phyloP scores from a whole-genome alignment of 53 echinoderm and acorn worm genomes.

The Zoroaster sp. region DNA sequence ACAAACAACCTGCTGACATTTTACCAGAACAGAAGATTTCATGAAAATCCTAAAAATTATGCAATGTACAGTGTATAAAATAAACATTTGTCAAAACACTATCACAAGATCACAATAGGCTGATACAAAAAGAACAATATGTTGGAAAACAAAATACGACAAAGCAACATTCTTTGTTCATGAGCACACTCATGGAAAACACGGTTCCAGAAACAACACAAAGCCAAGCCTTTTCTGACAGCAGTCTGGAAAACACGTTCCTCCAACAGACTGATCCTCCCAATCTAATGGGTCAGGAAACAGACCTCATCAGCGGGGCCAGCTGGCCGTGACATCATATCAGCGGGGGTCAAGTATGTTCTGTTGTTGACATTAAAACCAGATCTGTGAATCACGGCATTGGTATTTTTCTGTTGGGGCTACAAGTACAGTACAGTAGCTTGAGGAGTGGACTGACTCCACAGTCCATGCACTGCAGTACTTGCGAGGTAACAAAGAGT shows the following conservation, averaged over 20 bases:
- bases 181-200: too few relatives aligned
- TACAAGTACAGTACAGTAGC: not conserved
- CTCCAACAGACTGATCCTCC: not conserved
- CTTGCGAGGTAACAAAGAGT: not conserved
- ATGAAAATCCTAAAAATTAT: too few relatives aligned
- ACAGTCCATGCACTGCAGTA: not conserved
- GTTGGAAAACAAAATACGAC: not conserved
- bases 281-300: not conserved
- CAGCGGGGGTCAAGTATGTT: not conserved
- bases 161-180: not conserved
- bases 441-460: not conserved
- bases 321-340: not conserved
- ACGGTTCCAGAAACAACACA: too few relatives aligned
- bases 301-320: not conserved
- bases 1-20: too few relatives aligned
- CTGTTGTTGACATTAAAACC: conserved; percentile 37
- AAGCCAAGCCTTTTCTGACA: too few relatives aligned
- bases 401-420: not conserved
- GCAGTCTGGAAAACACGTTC: too few relatives aligned
- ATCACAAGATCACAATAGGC: too few relatives aligned
- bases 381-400: conserved; percentile 10
- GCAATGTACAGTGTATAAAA: too few relatives aligned
- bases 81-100: too few relatives aligned
- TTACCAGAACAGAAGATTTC: too few relatives aligned
- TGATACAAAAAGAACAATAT: not conserved